Evolutionary conservation across 2,888 invertebrate genomes (phyloP).

Genomic region (Poecilobothrus nobilitatus): DNA sequence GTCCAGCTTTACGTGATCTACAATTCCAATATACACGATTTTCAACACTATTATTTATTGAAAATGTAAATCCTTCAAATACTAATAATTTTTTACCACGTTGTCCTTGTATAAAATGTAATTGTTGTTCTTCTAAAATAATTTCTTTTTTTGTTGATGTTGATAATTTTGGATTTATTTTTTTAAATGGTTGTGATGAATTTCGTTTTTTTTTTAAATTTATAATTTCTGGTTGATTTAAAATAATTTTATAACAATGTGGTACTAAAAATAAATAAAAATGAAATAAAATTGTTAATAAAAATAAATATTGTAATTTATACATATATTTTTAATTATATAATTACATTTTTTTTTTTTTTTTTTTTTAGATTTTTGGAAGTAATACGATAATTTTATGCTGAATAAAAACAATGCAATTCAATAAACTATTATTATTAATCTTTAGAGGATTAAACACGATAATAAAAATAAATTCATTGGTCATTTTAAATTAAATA

Average conservation of each 20-base stretch:
- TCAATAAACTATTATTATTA: too few species aligned
- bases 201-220: not conserved
- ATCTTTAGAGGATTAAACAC: too few species aligned
- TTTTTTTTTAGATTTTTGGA: too few species aligned
- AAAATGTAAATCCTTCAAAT: constrained; percentile 37
- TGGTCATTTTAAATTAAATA: too few species aligned
- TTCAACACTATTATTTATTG: constrained; percentile 37
- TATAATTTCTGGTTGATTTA: not conserved
- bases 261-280: not conserved
- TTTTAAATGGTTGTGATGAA: not conserved
- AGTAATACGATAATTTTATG: too few species aligned
- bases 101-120: constrained; percentile 39
- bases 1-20: constrained; percentile 34
- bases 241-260: not conserved
- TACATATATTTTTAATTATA: too few species aligned
- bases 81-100: constrained; percentile 37
- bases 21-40: constrained; percentile 42
- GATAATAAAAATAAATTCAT: too few species aligned
- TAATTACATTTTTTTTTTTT: too few species aligned
- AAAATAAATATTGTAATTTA: too few species aligned
- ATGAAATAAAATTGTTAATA: too few species aligned
- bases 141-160: not conserved
- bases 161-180: not conserved
- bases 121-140: constrained; percentile 17
- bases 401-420: too few species aligned